Evolutionary conservation across 2,888 invertebrate species (phyloP).

Genomic region (Dryobotodes eremita): DNA sequence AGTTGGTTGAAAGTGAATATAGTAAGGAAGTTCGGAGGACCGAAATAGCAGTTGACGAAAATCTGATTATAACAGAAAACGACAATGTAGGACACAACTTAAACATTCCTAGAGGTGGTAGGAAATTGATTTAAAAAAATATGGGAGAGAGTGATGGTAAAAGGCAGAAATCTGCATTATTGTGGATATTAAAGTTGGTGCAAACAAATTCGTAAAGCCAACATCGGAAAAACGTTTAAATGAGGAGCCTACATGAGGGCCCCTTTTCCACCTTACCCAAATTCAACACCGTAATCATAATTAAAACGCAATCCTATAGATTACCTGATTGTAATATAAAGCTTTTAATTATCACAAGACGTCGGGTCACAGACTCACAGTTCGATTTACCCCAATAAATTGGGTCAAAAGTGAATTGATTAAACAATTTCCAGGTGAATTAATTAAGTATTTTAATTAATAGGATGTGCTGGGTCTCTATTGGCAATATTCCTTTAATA

Average conservation of each 20-base stretch:
- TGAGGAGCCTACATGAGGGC: conserved; percentile 8
- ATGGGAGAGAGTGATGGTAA: neutral
- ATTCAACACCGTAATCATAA: conserved; percentile 58
- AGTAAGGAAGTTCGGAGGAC: neutral
- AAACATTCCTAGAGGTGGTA: no score
- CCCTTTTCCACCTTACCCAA: conserved; percentile 6
- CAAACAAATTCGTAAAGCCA: neutral
- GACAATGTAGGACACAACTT: no score
- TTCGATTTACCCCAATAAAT: conserved; percentile 89
- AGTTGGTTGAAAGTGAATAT: neutral
- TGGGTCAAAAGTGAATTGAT: conserved; percentile 88
- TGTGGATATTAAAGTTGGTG: neutral
- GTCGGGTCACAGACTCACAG: conserved; percentile 76
- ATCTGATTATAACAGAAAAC: neutral
- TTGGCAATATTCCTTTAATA: conserved; percentile 91
- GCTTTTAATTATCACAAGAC: conserved; percentile 67
- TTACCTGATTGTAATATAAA: conserved; percentile 67
- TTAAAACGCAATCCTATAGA: conserved; percentile 64
- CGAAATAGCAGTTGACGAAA: neutral
- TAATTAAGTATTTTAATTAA: conserved; percentile 91
- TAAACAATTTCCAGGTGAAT: conserved; percentile 90
- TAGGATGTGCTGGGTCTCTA: conserved; percentile 89
- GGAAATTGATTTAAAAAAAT: neutral
- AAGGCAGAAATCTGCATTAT: neutral
- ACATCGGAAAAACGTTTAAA: conserved; percentile 8